Percentiles rank a stretch among this genome's conserved stretches.
Conservation (phyloP, 2,888 invertebrate genomes). For the Idaea dimidiata region DNA sequence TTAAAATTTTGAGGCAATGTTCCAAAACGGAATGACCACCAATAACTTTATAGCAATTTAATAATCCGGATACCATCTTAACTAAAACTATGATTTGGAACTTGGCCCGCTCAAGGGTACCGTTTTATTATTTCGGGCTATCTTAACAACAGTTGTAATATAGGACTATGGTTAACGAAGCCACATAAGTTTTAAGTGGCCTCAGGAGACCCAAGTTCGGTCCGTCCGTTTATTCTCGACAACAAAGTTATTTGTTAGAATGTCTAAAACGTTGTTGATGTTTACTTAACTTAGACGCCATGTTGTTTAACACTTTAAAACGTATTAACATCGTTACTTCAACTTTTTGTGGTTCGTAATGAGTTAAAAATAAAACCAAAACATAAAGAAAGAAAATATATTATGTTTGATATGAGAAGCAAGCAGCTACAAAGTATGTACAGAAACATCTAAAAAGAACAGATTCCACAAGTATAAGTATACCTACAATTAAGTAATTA, state of each 20-base stretch:
- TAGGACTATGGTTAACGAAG: slow-evolving; percentile 70
- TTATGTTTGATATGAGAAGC: not conserved
- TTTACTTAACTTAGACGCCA: slow-evolving; percentile 48
- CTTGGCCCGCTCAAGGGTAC: slow-evolving; percentile 22
- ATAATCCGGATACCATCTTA: slow-evolving; percentile 11
- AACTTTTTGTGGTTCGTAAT: slow-evolving; percentile 1
- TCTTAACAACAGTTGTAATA: slow-evolving; percentile 56
- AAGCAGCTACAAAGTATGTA: no score
- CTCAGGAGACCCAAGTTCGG: slow-evolving; percentile 65
- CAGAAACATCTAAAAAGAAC: no score
- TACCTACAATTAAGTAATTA: no score
- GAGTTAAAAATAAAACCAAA: not conserved
- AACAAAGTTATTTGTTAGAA: slow-evolving; percentile 72
- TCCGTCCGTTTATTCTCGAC: slow-evolving; percentile 68
- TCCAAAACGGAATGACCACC: not conserved
- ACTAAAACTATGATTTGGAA: slow-evolving; percentile 17
- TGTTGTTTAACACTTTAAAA: slow-evolving; percentile 30
- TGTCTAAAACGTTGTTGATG: slow-evolving; percentile 62
- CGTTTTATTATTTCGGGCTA: slow-evolving; percentile 50
- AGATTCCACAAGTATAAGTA: no score
- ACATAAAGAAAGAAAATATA: not conserved
- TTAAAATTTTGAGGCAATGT: not conserved
- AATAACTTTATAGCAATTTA: slow-evolving; percentile 6
- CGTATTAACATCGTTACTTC: slow-evolving; percentile 17
- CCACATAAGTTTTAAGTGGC: slow-evolving; percentile 78